A percentile compares a stretch with the other conserved stretches of the same genome.
phyloP scores from a whole-genome alignment of 2,797 vertebrate genomes.

The Lagorchestes hirsutus region DNA sequence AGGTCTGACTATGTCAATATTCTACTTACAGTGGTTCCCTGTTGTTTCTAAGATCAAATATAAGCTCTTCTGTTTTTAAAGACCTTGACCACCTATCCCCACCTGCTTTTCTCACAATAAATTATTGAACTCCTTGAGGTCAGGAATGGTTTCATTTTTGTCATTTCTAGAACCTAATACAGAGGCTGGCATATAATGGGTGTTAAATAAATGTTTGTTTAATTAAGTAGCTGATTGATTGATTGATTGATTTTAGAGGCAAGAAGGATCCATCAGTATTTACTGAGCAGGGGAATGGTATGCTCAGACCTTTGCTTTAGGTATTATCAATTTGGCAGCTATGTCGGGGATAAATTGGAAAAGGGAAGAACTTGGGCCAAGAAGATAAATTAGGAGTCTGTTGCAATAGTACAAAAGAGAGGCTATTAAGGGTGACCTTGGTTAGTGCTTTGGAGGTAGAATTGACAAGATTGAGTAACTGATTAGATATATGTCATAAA shows the following conservation, averaged over 20 bases:
- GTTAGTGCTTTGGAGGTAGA: not conserved
- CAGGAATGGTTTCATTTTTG: not conserved
- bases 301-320: not conserved
- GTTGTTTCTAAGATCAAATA: not conserved
- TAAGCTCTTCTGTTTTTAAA: not conserved
- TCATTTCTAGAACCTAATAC: not conserved
- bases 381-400: not conserved
- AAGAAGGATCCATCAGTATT: not conserved
- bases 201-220: not conserved
- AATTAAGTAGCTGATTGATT: not conserved
- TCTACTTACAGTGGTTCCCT: not conserved
- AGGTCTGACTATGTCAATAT: not conserved
- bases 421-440: not conserved
- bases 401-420: not conserved
- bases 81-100: not conserved
- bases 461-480: not conserved
- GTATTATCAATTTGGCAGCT: not conserved
- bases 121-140: not conserved
- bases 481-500: not conserved
- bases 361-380: not conserved
- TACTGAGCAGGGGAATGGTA: not conserved
- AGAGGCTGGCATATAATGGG: not conserved
- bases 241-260: not conserved
- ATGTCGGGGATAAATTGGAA: not conserved
- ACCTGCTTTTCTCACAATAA: not conserved